A percentile compares a stretch with the other conserved stretches of the same genome.
Evolutionary conservation across 2,888 invertebrate species (phyloP).

Genomic region (Lapara coniferarum): DNA sequence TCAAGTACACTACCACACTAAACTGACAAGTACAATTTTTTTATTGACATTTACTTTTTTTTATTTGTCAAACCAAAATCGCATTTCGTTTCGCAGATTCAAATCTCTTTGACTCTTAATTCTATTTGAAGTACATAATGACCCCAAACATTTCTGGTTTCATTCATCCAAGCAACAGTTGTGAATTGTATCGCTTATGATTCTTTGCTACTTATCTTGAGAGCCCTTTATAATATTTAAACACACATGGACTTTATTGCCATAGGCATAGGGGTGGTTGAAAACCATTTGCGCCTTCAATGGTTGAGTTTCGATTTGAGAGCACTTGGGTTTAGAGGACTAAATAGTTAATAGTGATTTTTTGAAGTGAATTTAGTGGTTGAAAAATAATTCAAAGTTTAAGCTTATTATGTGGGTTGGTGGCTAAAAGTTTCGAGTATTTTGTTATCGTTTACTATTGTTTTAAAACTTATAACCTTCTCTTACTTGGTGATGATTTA

Average conservation of each 20-base stretch:
- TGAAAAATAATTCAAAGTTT: neutral
- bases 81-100: neutral
- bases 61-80: neutral
- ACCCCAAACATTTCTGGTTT: neutral
- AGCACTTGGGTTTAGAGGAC: constrained; percentile 4
- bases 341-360: constrained; percentile 23
- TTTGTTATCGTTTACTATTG: too few relatives aligned
- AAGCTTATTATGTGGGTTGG: neutral
- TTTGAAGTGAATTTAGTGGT: constrained; percentile 14
- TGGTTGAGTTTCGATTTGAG: neutral
- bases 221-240: constrained; percentile 6
- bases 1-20: neutral
- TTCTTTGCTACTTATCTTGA: neutral
- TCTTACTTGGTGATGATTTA: too few relatives aligned
- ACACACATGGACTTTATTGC: neutral
- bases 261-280: neutral
- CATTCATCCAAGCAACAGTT: constrained; percentile 13
- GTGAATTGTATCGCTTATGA: constrained; percentile 10
- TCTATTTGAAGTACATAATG: constrained; percentile 11
- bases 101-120: constrained; percentile 7
- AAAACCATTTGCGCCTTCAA: too few relatives aligned
- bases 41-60: neutral
- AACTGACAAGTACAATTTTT: neutral
- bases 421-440: neutral
- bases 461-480: too few relatives aligned